phyloP scores from a whole-genome alignment of 2,797 vertebrate species.

The Scyliorhinus canicula region DNA sequence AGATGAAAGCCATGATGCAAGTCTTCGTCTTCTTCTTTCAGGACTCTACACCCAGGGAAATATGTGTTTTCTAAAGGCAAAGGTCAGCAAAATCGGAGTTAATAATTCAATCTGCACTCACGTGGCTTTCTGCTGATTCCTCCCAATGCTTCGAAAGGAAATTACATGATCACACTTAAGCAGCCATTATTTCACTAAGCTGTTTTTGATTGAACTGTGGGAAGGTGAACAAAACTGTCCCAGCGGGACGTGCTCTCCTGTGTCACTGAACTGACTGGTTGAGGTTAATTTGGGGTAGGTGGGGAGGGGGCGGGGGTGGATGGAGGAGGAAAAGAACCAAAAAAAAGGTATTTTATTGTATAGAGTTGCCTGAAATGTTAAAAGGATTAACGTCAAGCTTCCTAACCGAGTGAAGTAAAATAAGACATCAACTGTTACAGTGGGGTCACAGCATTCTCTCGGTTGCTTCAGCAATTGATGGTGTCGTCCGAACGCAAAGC shows the following conservation, averaged over 20 bases:
- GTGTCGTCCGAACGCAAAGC: neutral
- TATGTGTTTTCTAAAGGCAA: neutral
- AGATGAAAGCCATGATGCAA: neutral
- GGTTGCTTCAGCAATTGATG: neutral
- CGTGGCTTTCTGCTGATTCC: neutral
- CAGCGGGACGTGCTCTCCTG: neutral
- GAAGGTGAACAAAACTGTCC: constrained; percentile 24
- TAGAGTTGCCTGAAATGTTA: neutral
- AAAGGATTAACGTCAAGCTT: constrained; percentile 26
- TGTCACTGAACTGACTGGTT: constrained; percentile 13
- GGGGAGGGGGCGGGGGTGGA: too few species aligned
- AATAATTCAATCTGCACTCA: neutral
- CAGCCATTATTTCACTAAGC: constrained; percentile 33
- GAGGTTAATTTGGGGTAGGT: constrained; percentile 21
- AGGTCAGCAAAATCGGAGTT: neutral
- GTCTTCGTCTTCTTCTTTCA: neutral
- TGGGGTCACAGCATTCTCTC: neutral
- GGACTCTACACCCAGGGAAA: neutral
- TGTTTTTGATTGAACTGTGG: constrained; percentile 35
- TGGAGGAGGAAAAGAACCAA: neutral
- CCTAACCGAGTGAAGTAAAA: neutral
- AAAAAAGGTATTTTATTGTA: constrained; percentile 5
- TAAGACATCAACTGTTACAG: constrained; percentile 14
- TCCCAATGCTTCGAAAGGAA: neutral
- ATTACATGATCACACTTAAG: constrained; percentile 10